Conservation (phyloP, 2,888 invertebrate species). For the Homarus gammarus region DNA sequence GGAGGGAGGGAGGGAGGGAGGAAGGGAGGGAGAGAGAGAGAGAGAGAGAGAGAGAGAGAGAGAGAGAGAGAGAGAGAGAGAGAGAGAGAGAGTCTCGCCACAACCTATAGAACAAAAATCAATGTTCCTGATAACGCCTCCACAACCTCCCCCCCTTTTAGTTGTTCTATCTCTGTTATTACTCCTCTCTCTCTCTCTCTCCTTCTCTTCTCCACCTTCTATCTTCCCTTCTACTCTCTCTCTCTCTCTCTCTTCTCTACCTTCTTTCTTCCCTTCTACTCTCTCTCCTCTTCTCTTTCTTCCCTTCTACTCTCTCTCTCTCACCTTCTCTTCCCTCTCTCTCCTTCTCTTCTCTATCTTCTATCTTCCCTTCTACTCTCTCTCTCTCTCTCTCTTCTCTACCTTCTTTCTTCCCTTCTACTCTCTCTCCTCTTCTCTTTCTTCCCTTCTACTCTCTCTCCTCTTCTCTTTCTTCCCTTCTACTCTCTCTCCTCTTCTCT, state of each 20-base stretch:
- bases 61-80: no score
- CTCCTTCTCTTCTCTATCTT: background rate
- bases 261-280: no score
- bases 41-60: no score
- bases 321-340: background rate
- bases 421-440: background rate
- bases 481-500: background rate
- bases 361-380: conserved; percentile 2
- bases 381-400: background rate
- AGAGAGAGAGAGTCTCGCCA: no score
- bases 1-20: conserved; percentile 7
- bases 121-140: background rate
- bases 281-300: background rate
- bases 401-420: background rate
- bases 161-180: background rate
- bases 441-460: background rate
- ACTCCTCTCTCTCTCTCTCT: background rate
- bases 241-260: background rate
- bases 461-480: background rate
- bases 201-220: background rate
- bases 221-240: background rate
- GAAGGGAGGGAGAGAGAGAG: background rate
- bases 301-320: background rate
- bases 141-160: no score
- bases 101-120: no score